phyloP scores from a whole-genome alignment of 2,113 vertebrate genomes.

The Struthidea cinerea region DNA sequence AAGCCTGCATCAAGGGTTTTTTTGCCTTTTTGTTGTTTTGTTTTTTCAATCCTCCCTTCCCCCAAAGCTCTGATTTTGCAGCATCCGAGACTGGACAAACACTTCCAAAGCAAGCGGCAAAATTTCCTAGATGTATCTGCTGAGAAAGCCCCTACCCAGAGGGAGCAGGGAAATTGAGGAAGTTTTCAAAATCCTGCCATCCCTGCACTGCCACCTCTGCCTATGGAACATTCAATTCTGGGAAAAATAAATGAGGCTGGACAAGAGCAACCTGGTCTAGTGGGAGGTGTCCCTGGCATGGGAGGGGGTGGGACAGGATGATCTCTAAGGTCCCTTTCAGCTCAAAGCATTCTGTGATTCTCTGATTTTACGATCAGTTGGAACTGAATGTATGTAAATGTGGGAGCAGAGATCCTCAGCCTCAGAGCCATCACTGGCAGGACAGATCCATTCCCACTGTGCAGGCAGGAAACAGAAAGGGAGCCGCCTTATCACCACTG shows the following conservation, averaged over 20 bases:
- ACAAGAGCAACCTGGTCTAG: neutral
- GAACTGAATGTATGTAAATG: neutral
- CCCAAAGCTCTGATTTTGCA: neutral
- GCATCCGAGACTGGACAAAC: neutral
- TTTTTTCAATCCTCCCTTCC: neutral
- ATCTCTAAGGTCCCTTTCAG: neutral
- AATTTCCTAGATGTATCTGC: neutral
- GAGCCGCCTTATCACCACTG: neutral
- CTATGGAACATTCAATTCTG: fast-evolving
- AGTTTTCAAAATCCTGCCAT: neutral
- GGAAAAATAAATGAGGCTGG: neutral
- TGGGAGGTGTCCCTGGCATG: neutral
- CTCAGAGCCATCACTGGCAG: neutral
- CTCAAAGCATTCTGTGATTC: neutral
- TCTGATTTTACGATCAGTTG: neutral
- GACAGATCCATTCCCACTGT: neutral
- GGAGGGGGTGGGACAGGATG: neutral
- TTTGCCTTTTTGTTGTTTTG: neutral
- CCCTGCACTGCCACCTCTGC: neutral
- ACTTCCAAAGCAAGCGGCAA: neutral
- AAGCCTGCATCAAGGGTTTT: neutral
- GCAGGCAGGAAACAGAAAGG: neutral
- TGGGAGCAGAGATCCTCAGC: neutral
- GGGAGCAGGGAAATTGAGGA: neutral
- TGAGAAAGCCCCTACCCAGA: neutral